These are phyloP conservation scores for Cliona cf. orientalis DNA, from an alignment of 37 sponge, comb jelly and placozoan genomes.

Conservation along the genomic window DNA sequence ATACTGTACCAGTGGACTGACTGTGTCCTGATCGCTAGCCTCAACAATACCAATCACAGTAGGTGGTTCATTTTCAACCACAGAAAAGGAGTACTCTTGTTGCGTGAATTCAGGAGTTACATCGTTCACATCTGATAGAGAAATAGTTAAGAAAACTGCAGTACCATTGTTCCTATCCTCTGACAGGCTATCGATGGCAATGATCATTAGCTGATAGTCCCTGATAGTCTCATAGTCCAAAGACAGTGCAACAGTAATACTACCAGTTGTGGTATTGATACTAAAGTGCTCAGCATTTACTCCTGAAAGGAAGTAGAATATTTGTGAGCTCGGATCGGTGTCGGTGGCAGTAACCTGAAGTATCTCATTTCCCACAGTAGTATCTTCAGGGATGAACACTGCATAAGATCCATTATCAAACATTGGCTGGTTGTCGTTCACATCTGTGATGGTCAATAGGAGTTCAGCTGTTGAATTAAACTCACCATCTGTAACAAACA, in stretches of 20 bases:
- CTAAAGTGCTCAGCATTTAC: conserved; percentile 26
- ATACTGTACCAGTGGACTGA: conserved; percentile 24
- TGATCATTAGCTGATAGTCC: conserved; percentile 23
- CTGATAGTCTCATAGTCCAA: conserved; percentile 33
- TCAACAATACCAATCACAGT: conserved; percentile 19
- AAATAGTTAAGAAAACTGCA: conserved; percentile 23
- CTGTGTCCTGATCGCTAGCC: conserved; percentile 35
- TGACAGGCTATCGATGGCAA: conserved; percentile 15
- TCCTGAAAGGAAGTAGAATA: conserved; percentile 35
- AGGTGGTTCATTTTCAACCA: conserved; percentile 24
- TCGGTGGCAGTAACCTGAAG: conserved; percentile 50
- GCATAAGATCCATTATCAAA: conserved; percentile 47
- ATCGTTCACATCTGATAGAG: conserved; percentile 50
- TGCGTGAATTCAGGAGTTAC: conserved; percentile 31
- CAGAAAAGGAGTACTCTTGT: not conserved
- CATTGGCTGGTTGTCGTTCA: conserved; percentile 53
- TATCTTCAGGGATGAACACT: conserved; percentile 52
- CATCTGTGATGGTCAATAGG: conserved; percentile 14
- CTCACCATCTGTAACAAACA: conserved; percentile 36
- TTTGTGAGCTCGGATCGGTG: conserved; percentile 27
- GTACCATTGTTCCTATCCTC: conserved; percentile 17
- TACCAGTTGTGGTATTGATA: conserved; percentile 38
- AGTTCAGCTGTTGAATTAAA: conserved; percentile 20
- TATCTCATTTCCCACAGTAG: conserved; percentile 41
- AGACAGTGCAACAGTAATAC: conserved; percentile 15